These are phyloP conservation scores for Aricia artaxerxes DNA, from an alignment of 2,888 invertebrate genomes.

Conservation along the genomic window DNA sequence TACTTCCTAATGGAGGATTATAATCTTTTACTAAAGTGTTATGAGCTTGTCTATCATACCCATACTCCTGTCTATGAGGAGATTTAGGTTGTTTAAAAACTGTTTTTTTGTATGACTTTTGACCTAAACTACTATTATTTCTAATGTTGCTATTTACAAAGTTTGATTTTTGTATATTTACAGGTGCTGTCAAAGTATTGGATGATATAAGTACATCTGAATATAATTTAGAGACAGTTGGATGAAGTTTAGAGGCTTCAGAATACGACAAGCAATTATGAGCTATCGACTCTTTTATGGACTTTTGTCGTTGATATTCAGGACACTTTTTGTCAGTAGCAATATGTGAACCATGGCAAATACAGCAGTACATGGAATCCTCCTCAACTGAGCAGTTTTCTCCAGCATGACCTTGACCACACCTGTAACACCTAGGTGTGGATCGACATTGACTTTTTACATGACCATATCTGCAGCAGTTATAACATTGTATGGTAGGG, in stretches of 20 bases:
- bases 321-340: constrained; percentile 33
- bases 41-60: not conserved
- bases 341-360: constrained; percentile 33
- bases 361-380: constrained; percentile 28
- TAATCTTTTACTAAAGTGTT: not conserved
- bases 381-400: constrained; percentile 33
- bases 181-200: not conserved
- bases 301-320: constrained; percentile 34
- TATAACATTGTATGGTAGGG: constrained; percentile 38
- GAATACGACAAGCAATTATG: constrained; percentile 32
- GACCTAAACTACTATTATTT: no score
- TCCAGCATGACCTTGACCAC: constrained; percentile 34
- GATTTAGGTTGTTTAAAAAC: no score
- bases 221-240: constrained; percentile 14
- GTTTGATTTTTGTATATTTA: no score
- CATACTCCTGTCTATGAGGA: not conserved
- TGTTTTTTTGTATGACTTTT: no score
- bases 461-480: constrained; percentile 37
- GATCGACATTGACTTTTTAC: constrained; percentile 35
- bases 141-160: no score
- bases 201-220: not conserved
- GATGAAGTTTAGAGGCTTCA: not conserved
- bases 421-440: constrained; percentile 34
- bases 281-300: constrained; percentile 35
- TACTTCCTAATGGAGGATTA: constrained; percentile 9